These are phyloP conservation scores for Bilobella aurantiaca DNA, from an alignment of 1,140 invertebrate species.

Conservation along the genomic window DNA sequence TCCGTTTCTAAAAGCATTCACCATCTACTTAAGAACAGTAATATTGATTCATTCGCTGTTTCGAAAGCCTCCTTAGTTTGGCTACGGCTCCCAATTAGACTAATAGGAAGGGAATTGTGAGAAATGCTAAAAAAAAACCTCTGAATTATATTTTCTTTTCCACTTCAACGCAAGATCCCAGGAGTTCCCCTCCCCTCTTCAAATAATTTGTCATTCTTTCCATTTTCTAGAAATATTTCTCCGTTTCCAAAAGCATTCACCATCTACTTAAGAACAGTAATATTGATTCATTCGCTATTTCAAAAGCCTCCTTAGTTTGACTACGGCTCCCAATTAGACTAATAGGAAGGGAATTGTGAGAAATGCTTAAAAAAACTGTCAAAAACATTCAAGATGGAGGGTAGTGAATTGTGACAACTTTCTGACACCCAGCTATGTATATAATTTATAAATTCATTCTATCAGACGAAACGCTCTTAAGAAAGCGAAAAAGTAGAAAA, in stretches of 20 bases:
- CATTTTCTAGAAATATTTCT: neutral
- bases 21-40: neutral
- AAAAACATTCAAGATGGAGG: too few species aligned
- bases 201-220: slow-evolving; percentile 8
- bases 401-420: too few species aligned
- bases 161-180: neutral
- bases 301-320: too few species aligned
- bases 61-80: too few species aligned
- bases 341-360: too few species aligned
- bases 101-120: too few species aligned
- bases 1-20: neutral
- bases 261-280: neutral
- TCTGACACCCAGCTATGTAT: too few species aligned
- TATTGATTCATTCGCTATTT: neutral
- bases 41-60: neutral
- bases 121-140: too few species aligned
- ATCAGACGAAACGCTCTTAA: neutral
- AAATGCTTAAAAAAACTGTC: too few species aligned
- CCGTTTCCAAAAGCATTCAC: neutral
- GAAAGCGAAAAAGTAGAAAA: neutral
- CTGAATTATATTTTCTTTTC: slow-evolving; percentile 8
- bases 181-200: neutral
- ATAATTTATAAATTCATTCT: neutral
- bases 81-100: too few species aligned
- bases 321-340: too few species aligned